Evolutionary conservation across 2,113 vertebrate genomes (phyloP), one percentile per base, ranked within the genome.

Genomic region (Poeciliopsis occidentalis): DNA sequence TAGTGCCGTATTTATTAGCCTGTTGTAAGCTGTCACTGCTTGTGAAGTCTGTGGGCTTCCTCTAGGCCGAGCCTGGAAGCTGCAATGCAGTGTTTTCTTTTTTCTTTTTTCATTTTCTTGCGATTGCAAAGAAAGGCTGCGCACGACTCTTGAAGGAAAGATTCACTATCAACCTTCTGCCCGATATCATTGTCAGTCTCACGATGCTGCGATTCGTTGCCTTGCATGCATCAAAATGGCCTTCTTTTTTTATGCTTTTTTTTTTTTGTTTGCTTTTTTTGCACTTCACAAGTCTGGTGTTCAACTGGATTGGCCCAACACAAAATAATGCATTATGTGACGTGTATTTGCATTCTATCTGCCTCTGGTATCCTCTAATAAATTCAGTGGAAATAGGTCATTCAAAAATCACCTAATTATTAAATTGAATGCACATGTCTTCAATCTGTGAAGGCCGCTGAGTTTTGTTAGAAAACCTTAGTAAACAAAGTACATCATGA

Each of bases 31-130:
- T 73, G 78, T 76, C 79, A 67, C 64, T 81, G 61, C 69, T 82
- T 69, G 82, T 81, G 73, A 81, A 85, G 79, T 80, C 76, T 64
- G 44, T 12, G 11, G 69, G 82, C 29, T 11, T 75, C 76, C 51
- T 41, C 73, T 31, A 57, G 74, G 61, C 78, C 54, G 80, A 82
- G 82, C 60, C 79, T n/a, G 44, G 77, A 79, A 89, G 85, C 90
- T 89, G 91, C 90, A 91, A 75, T 91, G 91, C 89, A 89, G 87
- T 80, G 62, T 75, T 75, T 77, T 1, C 67, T 39, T 71, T 37
- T 37, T 11, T 37, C 2, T 37, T 37, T 37, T 37, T 37, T 37
- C 10, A 3, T 37, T 37, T 37, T 0, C 34, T 39, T 31, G 29
- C 51, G 68, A 73, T 64, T 68, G 63, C 75, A 64, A 51, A 67